Evolutionary conservation across 2,797 vertebrate species (phyloP), one percentile per base, ranked within the genome.

Genomic region (Pipistrellus nathusii): DNA sequence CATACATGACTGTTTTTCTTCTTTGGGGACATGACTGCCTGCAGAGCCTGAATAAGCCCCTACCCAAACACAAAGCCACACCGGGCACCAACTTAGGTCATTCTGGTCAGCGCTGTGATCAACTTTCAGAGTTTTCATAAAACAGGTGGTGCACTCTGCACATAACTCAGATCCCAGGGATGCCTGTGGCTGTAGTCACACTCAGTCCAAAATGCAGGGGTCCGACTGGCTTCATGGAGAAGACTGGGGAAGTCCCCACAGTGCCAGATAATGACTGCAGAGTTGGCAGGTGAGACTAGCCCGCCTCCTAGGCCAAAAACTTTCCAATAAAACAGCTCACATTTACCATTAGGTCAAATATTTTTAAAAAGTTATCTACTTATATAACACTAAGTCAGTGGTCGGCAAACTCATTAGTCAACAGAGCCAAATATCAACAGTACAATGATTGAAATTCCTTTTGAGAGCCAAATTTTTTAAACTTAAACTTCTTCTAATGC

Each of bases 81-180:
- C 86, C 25, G 1, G 76, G 78, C 59, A 69, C 66, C 35, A 13
- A 57, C 76, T 59, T 59, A 32, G 94, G 84, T 72, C 35, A 75
- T 68, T 88, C 91, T 8, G 13, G 71, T 90, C 93, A 76, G 46
- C 53, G 17, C 84, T 57, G 15, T 48, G 81, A 91, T 85, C 91
- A 84, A 18, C 64, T 92, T 92, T 89, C 91, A 71, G 88, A 95
- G 88, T 95, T 92, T 86, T 85, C 91, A 48, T 21, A 8, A 3
- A 96, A 73, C 83, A 91, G 90, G 88, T 51, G 46, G 80, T 62
- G 21, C 64, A 48, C 25, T 44, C 55, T 7, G 32, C 71, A 48
- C 0, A 0, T 20, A 86, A 88, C 55, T 68, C 55, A 73, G 82
- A 62, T 76, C 77, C 85, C 13, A 27, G 62, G 44, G 64, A 76